phyloP scores from a whole-genome alignment of 2,888 invertebrate species.

The Eudasyphora cyanicolor region DNA sequence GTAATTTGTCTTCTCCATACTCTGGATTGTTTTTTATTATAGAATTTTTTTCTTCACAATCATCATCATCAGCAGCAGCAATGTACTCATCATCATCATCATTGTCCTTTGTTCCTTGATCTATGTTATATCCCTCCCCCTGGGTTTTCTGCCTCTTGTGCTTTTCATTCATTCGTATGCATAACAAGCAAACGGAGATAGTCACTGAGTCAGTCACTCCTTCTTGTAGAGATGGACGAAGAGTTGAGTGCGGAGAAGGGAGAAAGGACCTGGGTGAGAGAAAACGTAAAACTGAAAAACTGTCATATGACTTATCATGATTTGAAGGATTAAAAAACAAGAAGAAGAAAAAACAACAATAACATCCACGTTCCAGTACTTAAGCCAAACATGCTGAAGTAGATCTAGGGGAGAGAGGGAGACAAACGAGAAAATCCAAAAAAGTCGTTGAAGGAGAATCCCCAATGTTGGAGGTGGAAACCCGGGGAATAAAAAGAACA shows the following conservation, averaged over 20 bases:
- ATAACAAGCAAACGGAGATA: neutral
- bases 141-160: too few species aligned
- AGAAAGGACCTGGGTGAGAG: neutral
- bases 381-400: neutral
- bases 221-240: neutral
- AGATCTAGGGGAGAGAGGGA: neutral
- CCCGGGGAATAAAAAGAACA: neutral
- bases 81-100: too few species aligned
- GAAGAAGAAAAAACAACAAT: too few species aligned
- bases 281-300: conserved; percentile 37
- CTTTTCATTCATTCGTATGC: neutral
- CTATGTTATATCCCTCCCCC: neutral
- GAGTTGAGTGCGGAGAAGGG: neutral
- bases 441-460: conserved; percentile 1
- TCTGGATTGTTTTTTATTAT: conserved; percentile 1
- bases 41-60: conserved; percentile 4
- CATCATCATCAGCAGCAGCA: neutral
- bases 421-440: conserved; percentile 12
- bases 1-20: conserved; percentile 58
- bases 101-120: conserved; percentile 10
- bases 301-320: conserved; percentile 62
- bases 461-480: neutral
- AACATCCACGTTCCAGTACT: neutral
- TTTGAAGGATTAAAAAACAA: conserved; percentile 65
- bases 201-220: conserved; percentile 14